Base-by-base conservation (phyloP, 1,140 invertebrate species). In the Drosophila arawakana region DNA sequence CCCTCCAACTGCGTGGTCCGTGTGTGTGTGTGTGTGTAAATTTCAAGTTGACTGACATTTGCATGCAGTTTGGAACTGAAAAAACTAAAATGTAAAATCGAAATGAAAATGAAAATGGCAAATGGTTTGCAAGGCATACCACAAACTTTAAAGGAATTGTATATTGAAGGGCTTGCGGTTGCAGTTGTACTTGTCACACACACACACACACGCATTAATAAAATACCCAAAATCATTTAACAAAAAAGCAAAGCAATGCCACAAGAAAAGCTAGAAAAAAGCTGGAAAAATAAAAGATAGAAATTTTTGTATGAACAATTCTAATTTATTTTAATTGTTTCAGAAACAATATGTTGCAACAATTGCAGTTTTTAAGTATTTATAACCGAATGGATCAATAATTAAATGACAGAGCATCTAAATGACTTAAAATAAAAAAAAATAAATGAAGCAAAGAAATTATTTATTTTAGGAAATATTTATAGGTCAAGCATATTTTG, bases 201-300 rank as follows among this genome's bases (percentile, higher is more conserved):
- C 37, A 13, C 15, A 37, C 50, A 54, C 50, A 54, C 30, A 2
- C 8, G 25, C 80, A 80, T 82, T 82, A 82, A 82, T 82, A 76
- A 83, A 73, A 70, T 49, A 65, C 49, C 35, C 35, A 54, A 71
- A 43, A 46, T 44, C 43, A 43, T 57, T 43, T 34, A 68, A 47
- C 7, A 50, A 63, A 61, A 65, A 61, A 65, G 21, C 60, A 49
- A 47, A 43, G 34, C 30, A 55, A 74, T 37, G 10, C 66, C 35
- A 34, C 44, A 41, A 34, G 11, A 55, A 59, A 21, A 8, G 4
- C 25, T 21, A 30, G 9, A n/a, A 25, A 30, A 30, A 25, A 25
- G 25, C 25, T 25, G 4, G 4, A 30, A 6, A 30, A 30, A 30
- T 7, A 25, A 7, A 39, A 11, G 34, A 55, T 34, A 6, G n/a